Conservation (phyloP, 2,888 invertebrate species). For the Drosophila emarginata region DNA sequence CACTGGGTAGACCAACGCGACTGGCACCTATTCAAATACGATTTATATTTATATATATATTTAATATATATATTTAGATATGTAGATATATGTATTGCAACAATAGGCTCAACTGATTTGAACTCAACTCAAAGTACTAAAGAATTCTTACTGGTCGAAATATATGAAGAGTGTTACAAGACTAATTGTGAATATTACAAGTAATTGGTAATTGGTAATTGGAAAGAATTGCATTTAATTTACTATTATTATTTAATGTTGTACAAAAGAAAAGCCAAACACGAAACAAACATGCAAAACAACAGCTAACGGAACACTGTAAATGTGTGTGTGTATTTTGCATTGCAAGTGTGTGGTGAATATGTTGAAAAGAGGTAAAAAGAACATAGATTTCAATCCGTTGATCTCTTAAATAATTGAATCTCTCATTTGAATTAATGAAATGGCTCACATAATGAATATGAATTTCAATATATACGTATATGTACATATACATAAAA, state of each 20-base stretch:
- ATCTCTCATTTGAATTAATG: too few species aligned
- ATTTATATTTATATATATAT: background rate
- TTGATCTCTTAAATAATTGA: too few species aligned
- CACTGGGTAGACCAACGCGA: constrained; percentile 81
- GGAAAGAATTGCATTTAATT: background rate
- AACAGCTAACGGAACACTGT: background rate
- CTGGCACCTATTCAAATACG: constrained; percentile 76
- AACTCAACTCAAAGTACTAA: constrained; percentile 64
- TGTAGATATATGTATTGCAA: background rate
- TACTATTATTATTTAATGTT: too few species aligned
- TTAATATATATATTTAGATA: background rate
- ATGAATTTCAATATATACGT: too few species aligned
- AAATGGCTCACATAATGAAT: too few species aligned
- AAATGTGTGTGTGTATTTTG: background rate
- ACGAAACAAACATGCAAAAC: background rate
- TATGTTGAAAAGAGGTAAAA: background rate
- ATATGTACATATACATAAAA: too few species aligned
- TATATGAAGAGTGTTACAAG: background rate
- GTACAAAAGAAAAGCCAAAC: background rate
- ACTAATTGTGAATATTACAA: background rate
- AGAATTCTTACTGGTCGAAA: constrained; percentile 2
- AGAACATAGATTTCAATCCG: too few species aligned
- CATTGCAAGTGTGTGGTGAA: background rate
- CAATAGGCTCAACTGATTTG: constrained; percentile 27
- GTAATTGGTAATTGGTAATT: background rate